Percentiles rank a stretch among this genome's conserved stretches.
phyloP scores from a whole-genome alignment of 2,888 invertebrate species.

The Drosophila greeni region DNA sequence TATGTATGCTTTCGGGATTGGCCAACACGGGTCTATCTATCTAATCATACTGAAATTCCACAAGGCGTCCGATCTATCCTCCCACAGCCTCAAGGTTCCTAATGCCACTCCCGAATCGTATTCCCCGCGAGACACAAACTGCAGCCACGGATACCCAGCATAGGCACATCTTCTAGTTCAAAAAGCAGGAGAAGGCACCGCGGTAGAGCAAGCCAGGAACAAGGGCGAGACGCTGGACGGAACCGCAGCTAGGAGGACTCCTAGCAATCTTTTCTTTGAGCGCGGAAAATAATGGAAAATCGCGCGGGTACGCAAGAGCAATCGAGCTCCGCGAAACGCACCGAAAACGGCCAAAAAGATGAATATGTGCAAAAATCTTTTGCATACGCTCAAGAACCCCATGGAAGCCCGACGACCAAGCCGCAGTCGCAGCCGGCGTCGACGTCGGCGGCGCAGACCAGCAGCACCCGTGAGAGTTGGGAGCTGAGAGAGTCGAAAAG shows the following conservation, averaged over 20 bases:
- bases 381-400: slow-evolving; percentile 78
- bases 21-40: not conserved
- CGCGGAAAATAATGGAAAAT: slow-evolving; percentile 57
- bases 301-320: slow-evolving; percentile 46
- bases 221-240: slow-evolving; percentile 14
- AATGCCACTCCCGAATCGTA: not conserved
- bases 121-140: slow-evolving; percentile 1
- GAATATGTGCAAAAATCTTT: slow-evolving; percentile 79
- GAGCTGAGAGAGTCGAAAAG: slow-evolving; percentile 54
- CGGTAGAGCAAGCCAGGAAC: slow-evolving; percentile 3
- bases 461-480: slow-evolving; percentile 42
- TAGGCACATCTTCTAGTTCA: not conserved
- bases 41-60: not conserved
- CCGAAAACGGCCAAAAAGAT: slow-evolving; percentile 78
- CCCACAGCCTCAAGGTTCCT: too few species aligned
- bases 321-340: slow-evolving; percentile 76
- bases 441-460: slow-evolving; percentile 43
- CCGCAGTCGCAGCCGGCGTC: slow-evolving; percentile 51
- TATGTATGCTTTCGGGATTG: slow-evolving; percentile 5
- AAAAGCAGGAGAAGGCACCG: not conserved
- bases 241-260: slow-evolving; percentile 1
- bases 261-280: slow-evolving; percentile 49
- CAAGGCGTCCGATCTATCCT: not conserved
- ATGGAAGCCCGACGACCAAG: slow-evolving; percentile 59
- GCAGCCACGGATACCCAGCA: not conserved